Evolutionary conservation across 2,797 vertebrate species (phyloP).

Genomic region (Bufotes viridis): DNA sequence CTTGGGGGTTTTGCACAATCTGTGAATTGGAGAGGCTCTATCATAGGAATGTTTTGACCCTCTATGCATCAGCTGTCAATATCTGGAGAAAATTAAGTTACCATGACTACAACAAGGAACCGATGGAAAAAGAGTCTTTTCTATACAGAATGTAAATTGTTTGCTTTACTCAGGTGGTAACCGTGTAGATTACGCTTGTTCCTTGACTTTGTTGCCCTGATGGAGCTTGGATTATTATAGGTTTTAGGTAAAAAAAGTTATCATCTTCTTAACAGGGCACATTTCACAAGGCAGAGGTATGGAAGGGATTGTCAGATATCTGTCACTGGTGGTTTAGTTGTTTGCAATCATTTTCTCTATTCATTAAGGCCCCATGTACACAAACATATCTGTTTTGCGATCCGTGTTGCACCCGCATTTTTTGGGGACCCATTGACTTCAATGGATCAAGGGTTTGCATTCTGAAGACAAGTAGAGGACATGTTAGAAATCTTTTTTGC

Average conservation of each 20-base stretch:
- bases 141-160: background rate
- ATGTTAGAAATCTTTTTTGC: too few relatives aligned
- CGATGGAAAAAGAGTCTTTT: background rate
- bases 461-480: too few relatives aligned
- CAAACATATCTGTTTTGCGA: too few relatives aligned
- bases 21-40: background rate
- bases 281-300: too few relatives aligned
- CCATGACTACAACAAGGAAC: background rate
- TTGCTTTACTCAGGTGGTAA: background rate
- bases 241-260: background rate
- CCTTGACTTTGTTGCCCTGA: background rate
- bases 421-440: too few relatives aligned
- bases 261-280: background rate
- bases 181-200: background rate
- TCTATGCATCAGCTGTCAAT: background rate
- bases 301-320: background rate
- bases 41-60: background rate
- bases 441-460: too few relatives aligned
- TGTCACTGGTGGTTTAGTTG: background rate
- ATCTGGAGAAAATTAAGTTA: background rate
- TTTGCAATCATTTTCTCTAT: background rate
- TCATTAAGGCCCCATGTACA: too few relatives aligned
- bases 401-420: too few relatives aligned
- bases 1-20: background rate
- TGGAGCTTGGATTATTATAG: background rate